Evolutionary conservation across 1,140 invertebrate genomes (phyloP), one percentile per base, ranked within the genome.

Genomic region (Drosophila rhopaloa): DNA sequence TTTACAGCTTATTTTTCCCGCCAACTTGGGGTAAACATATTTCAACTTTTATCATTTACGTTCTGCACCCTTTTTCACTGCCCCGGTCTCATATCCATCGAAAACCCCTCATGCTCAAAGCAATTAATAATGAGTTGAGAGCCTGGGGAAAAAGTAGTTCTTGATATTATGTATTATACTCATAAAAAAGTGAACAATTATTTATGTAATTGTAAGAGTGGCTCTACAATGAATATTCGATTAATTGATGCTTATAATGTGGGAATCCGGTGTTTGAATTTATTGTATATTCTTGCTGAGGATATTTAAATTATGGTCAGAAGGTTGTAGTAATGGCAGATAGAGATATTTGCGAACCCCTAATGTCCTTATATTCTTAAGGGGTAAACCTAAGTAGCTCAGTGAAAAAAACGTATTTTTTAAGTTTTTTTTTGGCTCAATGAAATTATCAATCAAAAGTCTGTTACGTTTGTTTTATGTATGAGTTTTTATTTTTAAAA

Each of bases 41-140:
- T 77, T 72, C 37, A 86, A 88, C 83, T 88, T 88, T 89, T 58
- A 76, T 48, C 74, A 81, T 84, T 85, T 74, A 44, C 46, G 50
- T 44, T 43, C 29, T 35, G 38, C 37, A 55, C 10, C 32, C 43
- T 1, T 19, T 38, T 14, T n/a, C 16, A 4, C 2, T 11, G 24
- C 6, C 24, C 29, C 40, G 11, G 1, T 37, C 13, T 16, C 29
- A 43, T 2, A 43, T 37, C 14, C 47, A 53, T 19, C 29, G 44
- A 6, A 48, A 47, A 70, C 5, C 63, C 29, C 63, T 37, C 58
- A 37, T 62, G 67, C 58, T 46, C 57, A 29, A 40, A 66, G 56
- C 57, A 79, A 74, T 79, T 83, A 65, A 79, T 76, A 79, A 56
- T 65, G 50, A 59, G 50, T 48, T 44, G 63, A 73, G 66, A 47